A percentile compares a stretch with the other conserved stretches of the same genome.
Evolutionary conservation across 2,797 vertebrate species (phyloP).

Genomic region (Epinephelus awoara): DNA sequence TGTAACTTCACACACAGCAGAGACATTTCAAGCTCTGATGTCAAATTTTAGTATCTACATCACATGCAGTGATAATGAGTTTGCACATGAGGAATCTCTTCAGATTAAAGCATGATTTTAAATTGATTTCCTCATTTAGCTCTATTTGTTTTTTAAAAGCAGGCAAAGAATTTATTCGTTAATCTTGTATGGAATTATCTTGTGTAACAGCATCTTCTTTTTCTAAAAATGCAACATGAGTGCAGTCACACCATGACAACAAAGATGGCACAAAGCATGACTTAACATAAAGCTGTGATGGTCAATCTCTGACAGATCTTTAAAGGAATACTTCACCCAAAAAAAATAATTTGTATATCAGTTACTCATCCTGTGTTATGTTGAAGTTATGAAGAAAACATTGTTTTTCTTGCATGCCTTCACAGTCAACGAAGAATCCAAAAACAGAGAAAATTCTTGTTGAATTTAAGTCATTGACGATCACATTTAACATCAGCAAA

Average conservation of each 20-base stretch:
- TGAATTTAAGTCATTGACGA: too few species aligned
- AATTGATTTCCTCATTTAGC: neutral
- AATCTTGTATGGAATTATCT: neutral
- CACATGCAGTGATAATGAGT: conserved; percentile 2
- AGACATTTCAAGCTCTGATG: conserved; percentile 34
- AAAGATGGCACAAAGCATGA: neutral
- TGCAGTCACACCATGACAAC: neutral
- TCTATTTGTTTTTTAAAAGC: neutral
- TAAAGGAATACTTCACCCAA: too few species aligned
- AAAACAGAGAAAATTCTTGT: too few species aligned
- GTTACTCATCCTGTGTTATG: too few species aligned
- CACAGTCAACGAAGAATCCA: too few species aligned
- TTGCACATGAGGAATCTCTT: neutral
- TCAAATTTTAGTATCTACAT: conserved; percentile 34
- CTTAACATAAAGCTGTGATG: too few species aligned
- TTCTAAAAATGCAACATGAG: neutral
- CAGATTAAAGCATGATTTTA: neutral
- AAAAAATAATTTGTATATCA: too few species aligned
- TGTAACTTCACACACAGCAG: conserved; percentile 10
- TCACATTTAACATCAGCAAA: too few species aligned
- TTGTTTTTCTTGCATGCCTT: too few species aligned
- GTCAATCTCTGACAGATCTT: too few species aligned
- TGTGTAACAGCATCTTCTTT: neutral
- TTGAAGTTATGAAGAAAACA: too few species aligned
- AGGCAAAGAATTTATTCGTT: neutral